A percentile compares a stretch with the other conserved stretches of the same genome.
Conservation (phyloP, 1,140 invertebrate species). For the Popillia japonica region DNA sequence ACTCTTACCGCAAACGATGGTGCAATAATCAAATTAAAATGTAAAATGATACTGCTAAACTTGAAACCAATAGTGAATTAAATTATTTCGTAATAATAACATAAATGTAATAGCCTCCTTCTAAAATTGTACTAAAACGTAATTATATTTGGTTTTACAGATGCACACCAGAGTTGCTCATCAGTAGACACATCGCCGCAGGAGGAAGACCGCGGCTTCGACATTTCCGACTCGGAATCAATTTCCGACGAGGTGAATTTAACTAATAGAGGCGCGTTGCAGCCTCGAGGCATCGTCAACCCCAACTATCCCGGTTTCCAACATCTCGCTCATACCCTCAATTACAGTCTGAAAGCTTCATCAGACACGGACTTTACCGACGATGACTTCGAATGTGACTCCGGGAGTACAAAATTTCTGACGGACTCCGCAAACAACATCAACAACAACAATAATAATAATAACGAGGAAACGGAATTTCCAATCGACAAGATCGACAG, state of each 20-base stretch:
- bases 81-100: background rate
- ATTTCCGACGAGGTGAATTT: slow-evolving; percentile 57
- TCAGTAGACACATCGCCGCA: slow-evolving; percentile 57
- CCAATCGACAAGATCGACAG: slow-evolving; percentile 60
- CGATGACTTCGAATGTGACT: slow-evolving; percentile 60
- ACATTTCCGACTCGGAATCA: slow-evolving; percentile 57
- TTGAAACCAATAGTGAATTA: too few relatives aligned
- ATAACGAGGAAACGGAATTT: slow-evolving; percentile 50
- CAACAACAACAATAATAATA: slow-evolving; percentile 58
- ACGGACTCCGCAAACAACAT: slow-evolving; percentile 54
- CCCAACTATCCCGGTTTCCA: slow-evolving; percentile 81
- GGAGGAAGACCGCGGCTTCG: slow-evolving; percentile 57
- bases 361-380: slow-evolving; percentile 64
- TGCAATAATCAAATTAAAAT: too few relatives aligned
- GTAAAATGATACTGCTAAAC: too few relatives aligned
- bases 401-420: slow-evolving; percentile 47
- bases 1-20: too few relatives aligned
- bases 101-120: background rate
- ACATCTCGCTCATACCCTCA: slow-evolving; percentile 67
- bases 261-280: slow-evolving; percentile 44
- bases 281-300: slow-evolving; percentile 75
- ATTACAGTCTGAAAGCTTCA: slow-evolving; percentile 52
- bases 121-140: background rate
- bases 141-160: slow-evolving; percentile 46
- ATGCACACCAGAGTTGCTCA: slow-evolving; percentile 55